Evolutionary conservation across 1,140 invertebrate genomes (phyloP), one percentile per base, ranked within the genome.

Genomic region (Apis cerana): DNA sequence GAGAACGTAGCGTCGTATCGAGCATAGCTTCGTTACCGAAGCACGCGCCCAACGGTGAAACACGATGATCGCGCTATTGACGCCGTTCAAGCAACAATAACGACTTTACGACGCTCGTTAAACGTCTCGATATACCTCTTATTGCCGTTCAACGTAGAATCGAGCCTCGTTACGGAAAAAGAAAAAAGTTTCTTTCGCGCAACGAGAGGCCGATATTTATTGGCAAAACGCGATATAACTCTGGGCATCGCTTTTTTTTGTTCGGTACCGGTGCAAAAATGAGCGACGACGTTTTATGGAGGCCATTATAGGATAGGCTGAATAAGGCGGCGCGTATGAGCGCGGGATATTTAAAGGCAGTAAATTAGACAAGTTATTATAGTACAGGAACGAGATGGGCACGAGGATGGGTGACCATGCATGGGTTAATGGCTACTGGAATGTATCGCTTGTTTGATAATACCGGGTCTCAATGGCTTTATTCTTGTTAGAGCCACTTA

Each of bases 101-200:
- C 69, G 58, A 15, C 69, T 91, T 90, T 91, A 90, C 78, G 85
- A 91, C 85, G 62, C 88, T 84, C 86, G 84, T 91, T 91, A 91
- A 90, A 82, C 80, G 80, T 87, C 81, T 84, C 88, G 87, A 90
- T 90, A 90, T 90, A 90, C 82, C 80, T 43, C 58, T 72, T 80
- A 68, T 21, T 33, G 62, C 64, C 52, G 23, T 23, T 75, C 71
- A 48, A 48, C 80, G 71, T n/a, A 15, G 33, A 56, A 7, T 58
- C 19, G 54, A 15, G 33, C 56, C 23, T 58, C 19, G 54, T 59
- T 72, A 58, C n/a, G 33, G n/a, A 15, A 43, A 19, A 50, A n/a
- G 19, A 21, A 13, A n/a, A 43, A 54, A 19, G 15, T 33, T 21
- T 58, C 19, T 69, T 50, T 21, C 48, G 67, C 67, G 43, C 48